Evolutionary conservation across 2,888 invertebrate species (phyloP).

Genomic region (Thyatira batis): DNA sequence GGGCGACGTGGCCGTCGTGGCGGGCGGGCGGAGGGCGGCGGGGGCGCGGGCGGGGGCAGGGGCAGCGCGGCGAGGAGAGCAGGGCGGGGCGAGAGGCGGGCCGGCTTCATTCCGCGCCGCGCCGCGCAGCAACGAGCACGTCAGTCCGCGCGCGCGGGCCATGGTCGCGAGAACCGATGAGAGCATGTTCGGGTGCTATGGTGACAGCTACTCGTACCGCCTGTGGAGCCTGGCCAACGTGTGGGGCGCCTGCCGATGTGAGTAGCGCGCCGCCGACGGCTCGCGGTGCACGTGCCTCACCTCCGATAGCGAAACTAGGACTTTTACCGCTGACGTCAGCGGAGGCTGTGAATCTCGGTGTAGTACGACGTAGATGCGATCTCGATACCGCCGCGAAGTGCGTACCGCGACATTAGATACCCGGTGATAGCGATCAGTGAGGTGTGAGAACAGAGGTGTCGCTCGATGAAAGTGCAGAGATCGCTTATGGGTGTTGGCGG

Average conservation of each 20-base stretch:
- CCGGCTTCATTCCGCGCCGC: conserved; percentile 77
- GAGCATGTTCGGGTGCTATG: conserved; percentile 88
- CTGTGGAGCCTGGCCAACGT: conserved; percentile 90
- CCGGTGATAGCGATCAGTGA: conserved; percentile 49
- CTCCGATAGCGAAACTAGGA: conserved; percentile 34
- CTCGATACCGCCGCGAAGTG: conserved; percentile 48
- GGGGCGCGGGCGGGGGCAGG: conserved; percentile 38
- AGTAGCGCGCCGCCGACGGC: conserved; percentile 73
- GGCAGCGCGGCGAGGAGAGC: conserved; percentile 40
- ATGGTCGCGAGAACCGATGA: conserved; percentile 91
- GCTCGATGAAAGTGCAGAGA: conserved; percentile 78
- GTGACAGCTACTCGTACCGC: conserved; percentile 89
- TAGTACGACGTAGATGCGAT: conserved; percentile 56
- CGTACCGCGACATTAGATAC: conserved; percentile 38
- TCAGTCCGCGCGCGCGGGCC: conserved; percentile 83
- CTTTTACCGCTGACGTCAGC: conserved; percentile 61
- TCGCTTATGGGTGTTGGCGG: conserved; percentile 79
- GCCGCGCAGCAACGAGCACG: conserved; percentile 70
- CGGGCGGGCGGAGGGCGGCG: conserved; percentile 24
- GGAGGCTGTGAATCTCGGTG: conserved; percentile 62
- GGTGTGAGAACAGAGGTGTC: conserved; percentile 63
- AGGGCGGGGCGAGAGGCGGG: conserved; percentile 59
- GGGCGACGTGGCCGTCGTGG: conserved; percentile 32
- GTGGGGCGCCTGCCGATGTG: conserved; percentile 89
- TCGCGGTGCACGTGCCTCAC: conserved; percentile 34